Percentiles rank a stretch among this genome's conserved stretches.
Conservation (phyloP, 2,113 vertebrate species). For the Crocuta crocuta region DNA sequence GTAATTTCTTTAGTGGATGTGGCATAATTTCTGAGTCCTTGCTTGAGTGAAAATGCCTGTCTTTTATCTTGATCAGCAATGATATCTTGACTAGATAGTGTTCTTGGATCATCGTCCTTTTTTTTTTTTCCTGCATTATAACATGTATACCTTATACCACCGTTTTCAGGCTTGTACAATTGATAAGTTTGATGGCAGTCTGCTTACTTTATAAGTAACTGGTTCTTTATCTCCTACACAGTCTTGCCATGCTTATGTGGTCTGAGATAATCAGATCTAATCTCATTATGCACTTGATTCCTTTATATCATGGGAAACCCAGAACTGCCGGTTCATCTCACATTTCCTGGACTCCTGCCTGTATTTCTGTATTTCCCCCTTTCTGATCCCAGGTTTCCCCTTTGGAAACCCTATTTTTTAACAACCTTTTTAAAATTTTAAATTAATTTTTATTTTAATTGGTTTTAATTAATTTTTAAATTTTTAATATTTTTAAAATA, state of each 20-base stretch:
- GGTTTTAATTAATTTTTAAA: no score
- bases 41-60: constrained; percentile 11
- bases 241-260: not conserved
- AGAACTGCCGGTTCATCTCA: not conserved
- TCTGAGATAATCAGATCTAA: not conserved
- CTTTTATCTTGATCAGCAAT: constrained; percentile 28
- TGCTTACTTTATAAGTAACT: constrained; percentile 13
- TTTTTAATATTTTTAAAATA: no score
- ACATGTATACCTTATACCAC: not conserved
- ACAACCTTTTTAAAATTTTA: no score
- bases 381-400: not conserved
- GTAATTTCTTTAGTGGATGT: not conserved
- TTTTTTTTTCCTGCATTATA: not conserved
- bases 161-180: not conserved
- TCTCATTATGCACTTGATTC: not conserved
- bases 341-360: not conserved
- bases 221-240: not conserved
- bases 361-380: not conserved
- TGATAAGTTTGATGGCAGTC: not conserved
- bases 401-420: no score
- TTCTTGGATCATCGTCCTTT: not conserved
- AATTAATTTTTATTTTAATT: no score
- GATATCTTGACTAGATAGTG: not conserved
- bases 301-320: not conserved
- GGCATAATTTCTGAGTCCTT: constrained; percentile 49